Base-by-base conservation (phyloP, 1,140 invertebrate species). In the Drosophila bocki region DNA sequence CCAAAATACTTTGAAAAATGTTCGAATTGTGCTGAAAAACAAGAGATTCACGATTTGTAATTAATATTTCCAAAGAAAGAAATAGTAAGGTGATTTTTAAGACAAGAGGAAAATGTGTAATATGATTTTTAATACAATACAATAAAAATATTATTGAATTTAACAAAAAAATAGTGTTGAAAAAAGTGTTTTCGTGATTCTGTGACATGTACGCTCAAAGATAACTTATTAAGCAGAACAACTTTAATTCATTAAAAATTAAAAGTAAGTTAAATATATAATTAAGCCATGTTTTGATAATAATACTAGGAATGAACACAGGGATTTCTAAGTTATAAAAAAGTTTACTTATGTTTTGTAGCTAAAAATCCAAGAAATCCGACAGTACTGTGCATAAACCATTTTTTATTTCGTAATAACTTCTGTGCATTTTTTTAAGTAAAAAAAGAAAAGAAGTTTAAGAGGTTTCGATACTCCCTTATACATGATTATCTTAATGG, bases 221-320 rank as follows among this genome's bases (percentile, higher is more conserved):
- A 44, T 75, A 48, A 65, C 45, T 54, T n/a, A 12, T 45, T 11
- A 50, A 11, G 4, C 26, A 22, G 15, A 41, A 56, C 19, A n/a
- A 56, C 53, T 37, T 39, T 39, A 39, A 37, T 57, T 22, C 3
- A 26, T 1, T 3, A 15, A 15, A 15, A 29, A 41, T 8, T 60
- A 37, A 59, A 76, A 45, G 80, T 83, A 84, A 84, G 80, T 83
- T 19, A 19, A 37, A 19, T 3, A 29, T 29, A 29, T 29, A 6
- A 3, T 29, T 29, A 29, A 29, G 26, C 26, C 26, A 6, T 29
- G 0, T 7, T 29, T 29, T 29, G 22, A 22, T 22, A 22, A 22
- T 2, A 22, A 1, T 22, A 26, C 26, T 7, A 29, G 5, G 26
- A 29, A 6, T 29, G 6, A 7, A 29, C 26, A 29, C 5, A 6